Conservation (phyloP, 2,797 vertebrate species). For the Saxicola maurus region DNA sequence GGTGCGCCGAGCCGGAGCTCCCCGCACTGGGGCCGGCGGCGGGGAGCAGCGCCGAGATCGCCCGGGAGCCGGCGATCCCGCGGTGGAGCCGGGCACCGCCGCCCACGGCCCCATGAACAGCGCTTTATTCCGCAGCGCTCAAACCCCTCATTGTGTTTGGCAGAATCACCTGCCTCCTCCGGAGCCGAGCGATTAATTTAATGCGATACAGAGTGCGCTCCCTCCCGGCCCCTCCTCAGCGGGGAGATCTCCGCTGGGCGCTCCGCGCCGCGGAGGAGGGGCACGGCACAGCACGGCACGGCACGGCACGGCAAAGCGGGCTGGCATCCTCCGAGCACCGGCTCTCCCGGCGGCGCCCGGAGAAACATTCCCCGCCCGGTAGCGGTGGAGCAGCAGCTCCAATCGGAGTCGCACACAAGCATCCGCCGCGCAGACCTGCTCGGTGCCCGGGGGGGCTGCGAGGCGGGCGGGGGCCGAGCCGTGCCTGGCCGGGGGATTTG, state of each 20-base stretch:
- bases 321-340: conserved; percentile 8
- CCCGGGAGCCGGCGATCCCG: background rate
- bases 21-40: background rate
- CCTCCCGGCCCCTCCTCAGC: conserved; percentile 8
- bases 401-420: background rate
- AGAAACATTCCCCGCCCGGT: conserved; percentile 13
- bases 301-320: background rate
- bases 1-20: background rate
- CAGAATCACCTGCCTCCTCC: conserved; percentile 55
- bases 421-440: conserved; percentile 29
- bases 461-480: conserved; percentile 18
- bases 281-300: background rate
- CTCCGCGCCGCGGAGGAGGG: conserved; percentile 49
- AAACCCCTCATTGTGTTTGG: conserved; percentile 32
- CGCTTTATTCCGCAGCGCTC: conserved; percentile 43
- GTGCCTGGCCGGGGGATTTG: conserved; percentile 31
- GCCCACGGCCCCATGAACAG: background rate
- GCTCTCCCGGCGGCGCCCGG: conserved; percentile 33
- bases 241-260: conserved; percentile 26
- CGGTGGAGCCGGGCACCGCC: background rate
- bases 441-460: conserved; percentile 19
- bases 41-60: background rate
- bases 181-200: conserved; percentile 23
- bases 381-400: background rate
- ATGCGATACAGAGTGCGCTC: background rate